These are phyloP conservation scores for Armadillidium nasatum DNA, from an alignment of 1,140 invertebrate species.

Conservation along the genomic window DNA sequence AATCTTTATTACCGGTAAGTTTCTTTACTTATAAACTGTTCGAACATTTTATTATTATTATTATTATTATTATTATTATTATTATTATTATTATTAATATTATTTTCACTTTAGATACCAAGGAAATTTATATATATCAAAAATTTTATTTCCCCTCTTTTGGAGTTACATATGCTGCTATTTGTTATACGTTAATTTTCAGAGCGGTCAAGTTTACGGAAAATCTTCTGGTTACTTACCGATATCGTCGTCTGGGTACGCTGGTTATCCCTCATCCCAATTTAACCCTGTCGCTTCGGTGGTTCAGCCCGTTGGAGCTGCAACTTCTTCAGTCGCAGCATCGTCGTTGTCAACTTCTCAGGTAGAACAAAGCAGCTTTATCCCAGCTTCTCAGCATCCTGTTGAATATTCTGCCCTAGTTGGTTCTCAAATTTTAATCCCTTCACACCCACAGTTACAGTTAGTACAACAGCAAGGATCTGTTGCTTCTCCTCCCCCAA, in stretches of 20 bases:
- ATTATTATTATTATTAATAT: too few relatives aligned
- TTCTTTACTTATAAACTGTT: too few relatives aligned
- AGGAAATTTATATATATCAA: not conserved
- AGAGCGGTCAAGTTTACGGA: not conserved
- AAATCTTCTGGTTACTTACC: not conserved
- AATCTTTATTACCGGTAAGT: not conserved
- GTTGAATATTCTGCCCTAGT: not conserved
- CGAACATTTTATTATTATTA: too few relatives aligned
- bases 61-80: too few relatives aligned
- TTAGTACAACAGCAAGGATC: not conserved
- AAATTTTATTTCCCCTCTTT: not conserved
- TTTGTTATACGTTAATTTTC: not conserved
- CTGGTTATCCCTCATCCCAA: not conserved
- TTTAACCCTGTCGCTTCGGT: not conserved
- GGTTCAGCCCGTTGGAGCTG: not conserved
- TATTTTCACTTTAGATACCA: too few relatives aligned
- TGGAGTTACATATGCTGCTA: too few relatives aligned
- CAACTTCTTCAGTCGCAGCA: not conserved
- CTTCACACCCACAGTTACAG: not conserved
- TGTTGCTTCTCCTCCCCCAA: not conserved
- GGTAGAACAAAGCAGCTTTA: not conserved
- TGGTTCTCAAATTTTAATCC: constrained; percentile 4
- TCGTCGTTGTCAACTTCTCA: not conserved
- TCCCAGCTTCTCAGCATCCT: not conserved
- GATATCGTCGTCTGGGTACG: not conserved